phyloP scores from a whole-genome alignment of 2,888 invertebrate genomes.

The Scaptomyza reducta region DNA sequence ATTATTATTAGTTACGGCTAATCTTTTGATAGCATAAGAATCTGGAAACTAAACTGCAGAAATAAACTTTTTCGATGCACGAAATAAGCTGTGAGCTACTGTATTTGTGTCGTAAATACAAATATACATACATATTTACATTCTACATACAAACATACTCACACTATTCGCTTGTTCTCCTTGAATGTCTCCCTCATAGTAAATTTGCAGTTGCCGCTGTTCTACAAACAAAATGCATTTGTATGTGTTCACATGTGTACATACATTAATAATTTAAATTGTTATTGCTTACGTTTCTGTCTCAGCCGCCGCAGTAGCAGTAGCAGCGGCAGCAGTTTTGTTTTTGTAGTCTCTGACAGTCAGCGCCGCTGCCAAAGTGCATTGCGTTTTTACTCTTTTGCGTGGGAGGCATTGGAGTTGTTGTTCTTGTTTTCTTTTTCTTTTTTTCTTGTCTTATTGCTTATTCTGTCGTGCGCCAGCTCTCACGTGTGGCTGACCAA shows the following conservation, averaged over 20 bases:
- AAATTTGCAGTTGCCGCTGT: conserved; percentile 59
- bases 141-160: neutral
- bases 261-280: conserved; percentile 40
- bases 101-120: conserved; percentile 11
- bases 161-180: conserved; percentile 51
- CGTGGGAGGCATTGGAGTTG: conserved; percentile 51
- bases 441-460: conserved; percentile 21
- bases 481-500: conserved; percentile 50
- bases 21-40: neutral
- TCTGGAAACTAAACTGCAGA: neutral
- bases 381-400: conserved; percentile 63
- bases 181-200: conserved; percentile 64
- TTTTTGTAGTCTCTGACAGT: conserved; percentile 29
- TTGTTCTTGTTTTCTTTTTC: conserved; percentile 26
- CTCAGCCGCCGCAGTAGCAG: conserved; percentile 35
- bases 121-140: neutral
- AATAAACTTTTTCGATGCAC: neutral
- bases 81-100: conserved; percentile 9
- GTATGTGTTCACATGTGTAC: conserved; percentile 26
- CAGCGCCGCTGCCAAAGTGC: conserved; percentile 64
- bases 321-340: conserved; percentile 44
- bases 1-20: neutral
- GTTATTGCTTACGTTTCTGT: conserved; percentile 47
- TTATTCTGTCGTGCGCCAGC: conserved; percentile 65
- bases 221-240: conserved; percentile 63